Base-by-base conservation (phyloP, 1,140 invertebrate species). In the Drosophila subpulchrella region DNA sequence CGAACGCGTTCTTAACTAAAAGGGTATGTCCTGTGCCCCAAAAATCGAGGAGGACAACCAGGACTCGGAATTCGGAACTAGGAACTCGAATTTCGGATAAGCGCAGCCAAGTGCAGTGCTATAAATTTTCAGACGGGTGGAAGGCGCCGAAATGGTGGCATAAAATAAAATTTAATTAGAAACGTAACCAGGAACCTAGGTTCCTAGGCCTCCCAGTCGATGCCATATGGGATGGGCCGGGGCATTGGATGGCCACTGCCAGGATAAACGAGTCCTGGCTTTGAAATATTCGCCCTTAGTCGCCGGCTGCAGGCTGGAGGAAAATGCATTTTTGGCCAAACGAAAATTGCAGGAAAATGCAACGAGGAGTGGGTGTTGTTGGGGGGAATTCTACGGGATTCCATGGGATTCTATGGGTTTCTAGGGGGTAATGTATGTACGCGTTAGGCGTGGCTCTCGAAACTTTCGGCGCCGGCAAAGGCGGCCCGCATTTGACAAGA, bases 161-260 rank as follows among this genome's bases (percentile, higher is more conserved):
- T 89, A 89, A 89, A 88, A 89, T 89, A 89, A 89, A 89, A 89
- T 89, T 89, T 89, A 89, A 89, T 89, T 89, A 89, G 84, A 90
- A 89, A 89, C 85, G 84, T 89, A 81, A 63, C 77, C 79, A 75
- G 81, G 80, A 75, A 47, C 11, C 38, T n/a, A n/a, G 38, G 38
- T 12, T 39, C 10, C 38, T 13, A 11, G 38, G 15, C 10, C 70
- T 53, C 60, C 36, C 30, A 74, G 47, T 42, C 24, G 30, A 36
- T 56, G 17, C 65, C 46, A 48, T 30, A 62, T 41, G 34, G 7
- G 7, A 38, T 1, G 11, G 24, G 20, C 13, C 2, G 30, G 20
- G 42, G 42, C 15, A 42, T 15, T 15, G 11, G 12, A n/a, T 17
- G 12, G 55, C 12, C 12, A 48, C 8, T 10, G 47, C 27, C 57